Conservation (phyloP, 2,888 invertebrate genomes). For the Drosophila kuntzei region DNA sequence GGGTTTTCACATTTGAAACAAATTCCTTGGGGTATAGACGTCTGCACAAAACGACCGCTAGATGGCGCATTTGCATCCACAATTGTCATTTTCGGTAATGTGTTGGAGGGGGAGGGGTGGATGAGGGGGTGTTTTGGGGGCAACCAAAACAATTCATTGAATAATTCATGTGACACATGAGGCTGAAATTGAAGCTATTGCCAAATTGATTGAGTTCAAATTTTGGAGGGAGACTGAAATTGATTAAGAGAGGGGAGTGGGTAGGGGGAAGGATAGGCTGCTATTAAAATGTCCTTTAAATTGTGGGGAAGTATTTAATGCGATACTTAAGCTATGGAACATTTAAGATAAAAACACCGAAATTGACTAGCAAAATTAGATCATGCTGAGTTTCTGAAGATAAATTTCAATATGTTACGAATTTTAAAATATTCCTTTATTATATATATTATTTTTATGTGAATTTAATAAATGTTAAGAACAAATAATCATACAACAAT, state of each 20-base stretch:
- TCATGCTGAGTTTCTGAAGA: too few species aligned
- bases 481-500: too few species aligned
- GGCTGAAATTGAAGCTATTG: constrained; percentile 46
- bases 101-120: rapidly evolving
- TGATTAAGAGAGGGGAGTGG: not conserved
- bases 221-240: not conserved
- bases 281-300: not conserved
- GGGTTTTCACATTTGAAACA: constrained; percentile 32
- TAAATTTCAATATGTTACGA: too few species aligned
- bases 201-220: constrained; percentile 40
- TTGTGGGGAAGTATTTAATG: not conserved
- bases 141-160: constrained; percentile 36
- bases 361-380: too few species aligned
- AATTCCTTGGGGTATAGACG: constrained; percentile 15
- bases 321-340: not conserved
- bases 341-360: not conserved
- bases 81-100: constrained; percentile 21
- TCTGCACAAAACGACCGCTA: constrained; percentile 30
- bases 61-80: constrained; percentile 57
- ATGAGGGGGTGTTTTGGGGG: not conserved
- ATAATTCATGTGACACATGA: constrained; percentile 59
- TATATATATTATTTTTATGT: too few species aligned
- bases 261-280: not conserved
- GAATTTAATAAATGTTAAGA: too few species aligned
- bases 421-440: too few species aligned